Base-by-base conservation (phyloP, 2,113 vertebrate genomes). In the Podocnemis expansa region DNA sequence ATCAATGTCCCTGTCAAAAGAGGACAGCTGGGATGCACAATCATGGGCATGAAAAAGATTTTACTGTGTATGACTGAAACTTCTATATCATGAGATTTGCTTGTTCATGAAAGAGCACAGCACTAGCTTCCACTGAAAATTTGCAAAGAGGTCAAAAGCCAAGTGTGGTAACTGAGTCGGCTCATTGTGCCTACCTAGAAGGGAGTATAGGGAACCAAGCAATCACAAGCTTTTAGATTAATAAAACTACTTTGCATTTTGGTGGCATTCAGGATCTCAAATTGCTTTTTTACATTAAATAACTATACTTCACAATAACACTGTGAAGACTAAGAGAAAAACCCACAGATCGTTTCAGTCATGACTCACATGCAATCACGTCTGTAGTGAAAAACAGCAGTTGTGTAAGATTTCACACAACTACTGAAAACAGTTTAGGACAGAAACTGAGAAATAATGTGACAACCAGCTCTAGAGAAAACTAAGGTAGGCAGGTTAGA, bases 21-120 rank as follows among this genome's bases (percentile, higher is more conserved):
- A 93, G 96, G 94, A 96, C 97, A 97, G 95, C 95, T 97, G 95
- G 94, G 96, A 97, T 93, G 94, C 94, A 97, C 93, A 96, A 97
- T 94, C 89, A 94, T 93, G 56, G 88, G 80, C 89, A 95, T 96
- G 89, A 95, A 73, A 80, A 91, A 94, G 89, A 90, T 12, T 58
- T 78, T 63, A 84, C 93, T 93, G 93, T 82, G 90, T n/a, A 41
- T 56, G 52, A 73, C 78, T 93, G 63, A 84, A 95, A 94, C 45
- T 78, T 86, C 87, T 79, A 43, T 82, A 38, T 93, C 89, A 63
- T 89, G 82, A 75, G 54, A 84, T 85, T 95, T 89, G n/a, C 52
- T 95, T 52, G 82, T 78, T 88, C 38, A 49, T 21, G 79, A 88
- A n/a, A 73, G 38, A 73, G 52, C 6, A 84, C 7, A 93, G 52